phyloP scores from a whole-genome alignment of 2,888 invertebrate genomes.

The Sceliomorpha sp. region DNA sequence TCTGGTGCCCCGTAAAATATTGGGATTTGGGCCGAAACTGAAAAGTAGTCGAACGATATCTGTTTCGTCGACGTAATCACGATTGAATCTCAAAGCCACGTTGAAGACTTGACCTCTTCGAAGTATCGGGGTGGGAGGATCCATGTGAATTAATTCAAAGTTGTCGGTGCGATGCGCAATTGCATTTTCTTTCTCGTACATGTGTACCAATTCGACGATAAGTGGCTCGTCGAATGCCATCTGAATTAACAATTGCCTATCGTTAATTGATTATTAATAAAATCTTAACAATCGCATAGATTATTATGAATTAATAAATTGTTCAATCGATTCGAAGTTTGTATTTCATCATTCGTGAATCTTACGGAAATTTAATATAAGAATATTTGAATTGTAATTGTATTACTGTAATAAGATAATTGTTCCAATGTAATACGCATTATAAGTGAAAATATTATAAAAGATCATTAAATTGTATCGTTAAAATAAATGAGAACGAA shows the following conservation, averaged over 20 bases:
- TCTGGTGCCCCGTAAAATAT: constrained; percentile 82
- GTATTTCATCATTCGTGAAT: too few relatives aligned
- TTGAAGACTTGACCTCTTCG: constrained; percentile 88
- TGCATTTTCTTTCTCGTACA: constrained; percentile 87
- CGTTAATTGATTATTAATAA: too few relatives aligned
- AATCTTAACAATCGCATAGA: background rate
- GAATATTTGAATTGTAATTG: too few relatives aligned
- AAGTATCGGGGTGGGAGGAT: constrained; percentile 85
- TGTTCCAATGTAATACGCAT: too few relatives aligned
- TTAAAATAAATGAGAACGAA: too few relatives aligned
- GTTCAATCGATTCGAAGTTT: constrained; percentile 15
- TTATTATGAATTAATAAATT: constrained; percentile 15
- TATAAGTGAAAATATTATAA: too few relatives aligned
- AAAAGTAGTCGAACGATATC: constrained; percentile 87
- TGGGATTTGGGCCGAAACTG: constrained; percentile 83
- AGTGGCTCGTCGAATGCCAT: constrained; percentile 80
- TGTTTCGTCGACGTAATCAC: constrained; percentile 83
- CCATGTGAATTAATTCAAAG: constrained; percentile 86
- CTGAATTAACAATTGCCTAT: constrained; percentile 47
- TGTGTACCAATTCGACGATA: constrained; percentile 83
- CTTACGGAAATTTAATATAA: too few relatives aligned
- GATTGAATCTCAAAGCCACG: constrained; percentile 84
- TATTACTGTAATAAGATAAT: too few relatives aligned
- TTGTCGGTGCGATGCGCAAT: constrained; percentile 85
- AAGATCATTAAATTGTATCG: too few relatives aligned